These are phyloP conservation scores for Rhinatrema bivittatum DNA, from an alignment of 2,797 vertebrate genomes.

Conservation along the genomic window DNA sequence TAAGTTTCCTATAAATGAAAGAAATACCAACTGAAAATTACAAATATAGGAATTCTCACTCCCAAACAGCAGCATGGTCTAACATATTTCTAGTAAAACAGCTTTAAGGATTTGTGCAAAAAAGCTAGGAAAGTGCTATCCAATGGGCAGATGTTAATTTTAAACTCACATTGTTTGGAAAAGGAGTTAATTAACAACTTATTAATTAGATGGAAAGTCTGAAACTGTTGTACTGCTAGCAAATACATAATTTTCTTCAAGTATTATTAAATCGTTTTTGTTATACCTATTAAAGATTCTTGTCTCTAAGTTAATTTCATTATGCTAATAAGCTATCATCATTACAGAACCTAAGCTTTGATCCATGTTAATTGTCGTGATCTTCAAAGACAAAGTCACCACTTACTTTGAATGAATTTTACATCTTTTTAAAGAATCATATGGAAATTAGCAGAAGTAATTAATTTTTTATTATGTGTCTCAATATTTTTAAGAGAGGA, in stretches of 20 bases:
- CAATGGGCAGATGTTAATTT: constrained; percentile 65
- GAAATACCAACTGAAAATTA: constrained; percentile 22
- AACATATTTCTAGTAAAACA: constrained; percentile 34
- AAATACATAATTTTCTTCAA: constrained; percentile 97
- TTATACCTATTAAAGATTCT: constrained; percentile 99
- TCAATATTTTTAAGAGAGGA: constrained; percentile 85
- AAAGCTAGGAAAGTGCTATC: constrained; percentile 49
- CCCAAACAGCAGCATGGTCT: constrained; percentile 24
- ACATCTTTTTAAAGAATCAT: constrained; percentile 97
- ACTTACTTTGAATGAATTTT: constrained; percentile 99
- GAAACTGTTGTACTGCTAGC: constrained; percentile 94
- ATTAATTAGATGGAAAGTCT: constrained; percentile 96
- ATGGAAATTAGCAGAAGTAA: constrained; percentile 98
- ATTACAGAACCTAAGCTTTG: constrained; percentile 95
- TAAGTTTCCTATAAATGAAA: constrained; percentile 25
- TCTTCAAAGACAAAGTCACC: constrained; percentile 99
- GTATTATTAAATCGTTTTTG: constrained; percentile 96
- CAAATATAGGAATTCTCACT: constrained; percentile 33
- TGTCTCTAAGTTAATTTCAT: constrained; percentile 99
- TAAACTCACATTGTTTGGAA: constrained; percentile 69
- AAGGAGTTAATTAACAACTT: constrained; percentile 91
- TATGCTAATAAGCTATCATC: constrained; percentile 99
- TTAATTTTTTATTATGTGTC: constrained; percentile 99
- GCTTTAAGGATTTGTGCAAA: constrained; percentile 12
- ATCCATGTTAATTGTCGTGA: constrained; percentile 97